A percentile compares a stretch with the other conserved stretches of the same genome.
These are phyloP conservation scores for Polydesmus complanatus DNA, from an alignment of 2,888 invertebrate genomes.

Conservation along the genomic window DNA sequence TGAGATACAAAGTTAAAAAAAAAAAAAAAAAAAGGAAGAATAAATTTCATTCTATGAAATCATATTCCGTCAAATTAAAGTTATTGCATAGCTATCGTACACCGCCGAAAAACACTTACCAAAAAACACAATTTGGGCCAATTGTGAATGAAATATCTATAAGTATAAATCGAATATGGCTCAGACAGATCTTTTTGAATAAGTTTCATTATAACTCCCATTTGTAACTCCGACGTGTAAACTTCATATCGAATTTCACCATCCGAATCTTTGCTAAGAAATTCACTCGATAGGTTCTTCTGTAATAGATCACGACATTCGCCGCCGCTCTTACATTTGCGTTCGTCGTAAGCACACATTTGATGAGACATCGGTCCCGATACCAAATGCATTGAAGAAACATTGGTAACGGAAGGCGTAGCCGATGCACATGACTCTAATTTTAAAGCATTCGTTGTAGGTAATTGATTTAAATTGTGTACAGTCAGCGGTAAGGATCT, in stretches of 20 bases:
- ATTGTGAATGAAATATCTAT: constrained; percentile 99
- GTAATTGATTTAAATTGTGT: background rate
- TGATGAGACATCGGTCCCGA: background rate
- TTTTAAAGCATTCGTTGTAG: background rate
- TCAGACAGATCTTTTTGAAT: constrained; percentile 98
- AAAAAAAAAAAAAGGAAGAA: too few relatives aligned
- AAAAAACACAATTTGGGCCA: constrained; percentile 98
- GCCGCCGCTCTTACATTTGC: background rate
- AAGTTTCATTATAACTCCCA: constrained; percentile 97
- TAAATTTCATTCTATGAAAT: too few relatives aligned
- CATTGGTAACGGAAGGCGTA: background rate
- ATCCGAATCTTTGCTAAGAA: constrained; percentile 1
- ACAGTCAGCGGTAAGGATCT: background rate
- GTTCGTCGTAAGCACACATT: background rate
- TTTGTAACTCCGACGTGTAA: constrained; percentile 90
- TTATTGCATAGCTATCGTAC: too few relatives aligned
- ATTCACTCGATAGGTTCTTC: too few relatives aligned
- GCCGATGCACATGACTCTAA: background rate
- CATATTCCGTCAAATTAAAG: too few relatives aligned
- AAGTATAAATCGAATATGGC: constrained; percentile 99
- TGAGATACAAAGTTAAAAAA: constrained; percentile 20
- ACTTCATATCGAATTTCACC: constrained; percentile 30
- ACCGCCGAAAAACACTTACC: constrained; percentile 51
- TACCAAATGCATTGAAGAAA: background rate
- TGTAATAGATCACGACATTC: too few relatives aligned